These are phyloP conservation scores for Brachynemurus nebulosus DNA, from an alignment of 2,888 invertebrate species.

Conservation along the genomic window DNA sequence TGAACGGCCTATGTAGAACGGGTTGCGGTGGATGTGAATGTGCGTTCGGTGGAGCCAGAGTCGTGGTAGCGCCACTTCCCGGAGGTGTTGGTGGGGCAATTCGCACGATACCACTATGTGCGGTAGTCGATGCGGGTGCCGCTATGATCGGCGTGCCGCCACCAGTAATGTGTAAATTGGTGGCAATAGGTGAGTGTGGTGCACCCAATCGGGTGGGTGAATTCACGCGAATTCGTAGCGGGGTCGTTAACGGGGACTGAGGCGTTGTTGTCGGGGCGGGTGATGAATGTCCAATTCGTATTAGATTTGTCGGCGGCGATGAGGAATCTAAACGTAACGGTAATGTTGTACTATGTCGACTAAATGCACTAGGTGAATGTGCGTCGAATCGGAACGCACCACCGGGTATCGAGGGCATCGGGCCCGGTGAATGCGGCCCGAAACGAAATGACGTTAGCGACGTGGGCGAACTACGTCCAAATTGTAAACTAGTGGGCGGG, in stretches of 20 bases:
- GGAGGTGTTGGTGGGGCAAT: slow-evolving; percentile 29
- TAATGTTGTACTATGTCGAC: slow-evolving; percentile 1
- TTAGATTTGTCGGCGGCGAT: slow-evolving; percentile 1
- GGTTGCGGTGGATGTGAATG: slow-evolving; percentile 21
- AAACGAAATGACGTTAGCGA: slow-evolving; percentile 18
- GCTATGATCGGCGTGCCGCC: slow-evolving; percentile 24
- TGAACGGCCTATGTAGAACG: slow-evolving; percentile 31
- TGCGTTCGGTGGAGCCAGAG: slow-evolving; percentile 19
- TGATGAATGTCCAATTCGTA: slow-evolving; percentile 15
- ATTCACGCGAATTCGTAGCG: slow-evolving; percentile 29
- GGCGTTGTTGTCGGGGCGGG: slow-evolving; percentile 18
- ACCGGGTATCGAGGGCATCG: slow-evolving; percentile 32
- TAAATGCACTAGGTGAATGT: slow-evolving; percentile 23
- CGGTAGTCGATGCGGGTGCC: slow-evolving; percentile 18
- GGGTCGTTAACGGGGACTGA: slow-evolving; percentile 24
- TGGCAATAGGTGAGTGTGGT: slow-evolving; percentile 17
- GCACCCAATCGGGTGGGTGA: slow-evolving; percentile 22
- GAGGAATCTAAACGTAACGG: background rate
- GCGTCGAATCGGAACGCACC: slow-evolving; percentile 21
- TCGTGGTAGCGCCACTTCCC: slow-evolving; percentile 22
- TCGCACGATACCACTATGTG: slow-evolving; percentile 28
- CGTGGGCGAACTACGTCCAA: background rate
- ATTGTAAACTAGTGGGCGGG: background rate
- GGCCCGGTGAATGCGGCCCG: slow-evolving; percentile 32
- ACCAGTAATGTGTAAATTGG: slow-evolving; percentile 22